Conservation (phyloP, 2,888 invertebrate genomes). For the Calameuta filiformis region DNA sequence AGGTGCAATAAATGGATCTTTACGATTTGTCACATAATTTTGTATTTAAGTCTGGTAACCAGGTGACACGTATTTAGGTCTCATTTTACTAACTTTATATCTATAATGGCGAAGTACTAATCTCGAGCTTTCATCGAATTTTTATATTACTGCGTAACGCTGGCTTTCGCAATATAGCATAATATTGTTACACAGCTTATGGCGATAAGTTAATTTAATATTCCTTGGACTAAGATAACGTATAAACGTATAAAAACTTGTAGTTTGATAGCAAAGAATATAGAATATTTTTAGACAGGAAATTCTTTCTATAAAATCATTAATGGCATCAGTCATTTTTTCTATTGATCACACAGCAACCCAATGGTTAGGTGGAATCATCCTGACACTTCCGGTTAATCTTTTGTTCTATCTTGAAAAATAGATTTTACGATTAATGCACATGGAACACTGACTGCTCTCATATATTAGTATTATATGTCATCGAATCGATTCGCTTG, state of each 20-base stretch:
- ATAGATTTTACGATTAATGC: background rate
- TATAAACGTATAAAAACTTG: background rate
- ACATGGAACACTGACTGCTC: background rate
- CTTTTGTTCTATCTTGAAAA: background rate
- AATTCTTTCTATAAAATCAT: background rate
- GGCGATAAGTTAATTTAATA: background rate
- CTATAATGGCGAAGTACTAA: background rate
- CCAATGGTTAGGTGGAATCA: background rate
- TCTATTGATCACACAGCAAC: background rate
- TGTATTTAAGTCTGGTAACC: background rate
- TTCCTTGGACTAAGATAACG: background rate
- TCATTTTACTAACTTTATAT: background rate
- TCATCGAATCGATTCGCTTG: constrained; percentile 16
- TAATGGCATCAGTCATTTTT: background rate
- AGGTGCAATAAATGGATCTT: background rate
- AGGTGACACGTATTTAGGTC: background rate
- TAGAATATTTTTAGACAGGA: background rate
- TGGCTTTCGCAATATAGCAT: background rate
- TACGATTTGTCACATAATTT: background rate
- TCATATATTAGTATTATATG: background rate
- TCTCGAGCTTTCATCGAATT: background rate
- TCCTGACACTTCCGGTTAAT: background rate
- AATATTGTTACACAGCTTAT: background rate
- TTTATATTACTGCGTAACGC: background rate
- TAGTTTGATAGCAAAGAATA: background rate